Evolutionary conservation across 2,797 vertebrate genomes (phyloP).

Genomic region (Champsocephalus esox): DNA sequence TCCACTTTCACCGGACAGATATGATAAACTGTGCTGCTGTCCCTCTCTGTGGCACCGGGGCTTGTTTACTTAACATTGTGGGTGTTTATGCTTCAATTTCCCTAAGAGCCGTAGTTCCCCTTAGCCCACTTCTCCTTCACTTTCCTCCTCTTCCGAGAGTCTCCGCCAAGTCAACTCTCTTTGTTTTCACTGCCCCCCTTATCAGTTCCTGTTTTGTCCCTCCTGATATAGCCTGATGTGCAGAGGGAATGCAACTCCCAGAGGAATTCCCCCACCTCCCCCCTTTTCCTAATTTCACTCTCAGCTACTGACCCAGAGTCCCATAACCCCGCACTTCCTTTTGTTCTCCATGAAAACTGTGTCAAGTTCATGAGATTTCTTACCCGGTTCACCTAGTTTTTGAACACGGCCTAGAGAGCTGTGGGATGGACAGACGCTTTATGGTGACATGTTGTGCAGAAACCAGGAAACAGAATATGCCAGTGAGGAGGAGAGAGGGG

Average conservation of each 20-base stretch:
- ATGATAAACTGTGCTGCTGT: conserved; percentile 20
- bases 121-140: conserved; percentile 51
- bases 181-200: conserved; percentile 77
- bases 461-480: conserved; percentile 37
- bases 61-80: conserved; percentile 41
- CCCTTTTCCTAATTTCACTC: conserved; percentile 56
- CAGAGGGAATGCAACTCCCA: conserved; percentile 71
- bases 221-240: conserved; percentile 70
- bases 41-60: background rate
- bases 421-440: conserved; percentile 31
- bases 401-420: conserved; percentile 29
- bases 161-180: conserved; percentile 61
- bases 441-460: conserved; percentile 26
- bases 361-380: conserved; percentile 41
- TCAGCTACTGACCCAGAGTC: conserved; percentile 66
- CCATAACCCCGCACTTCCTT: conserved; percentile 54
- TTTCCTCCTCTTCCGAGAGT: conserved; percentile 41
- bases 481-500: conserved; percentile 28
- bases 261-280: conserved; percentile 68
- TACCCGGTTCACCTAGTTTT: conserved; percentile 24
- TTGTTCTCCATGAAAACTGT: conserved; percentile 52
- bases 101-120: conserved; percentile 32
- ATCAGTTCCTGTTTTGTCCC: conserved; percentile 81
- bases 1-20: conserved; percentile 33
- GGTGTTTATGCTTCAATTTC: conserved; percentile 58